phyloP scores from a whole-genome alignment of 30 jellyfish, hydroid and myxozoan genomes.

The Pelagia noctiluca region DNA sequence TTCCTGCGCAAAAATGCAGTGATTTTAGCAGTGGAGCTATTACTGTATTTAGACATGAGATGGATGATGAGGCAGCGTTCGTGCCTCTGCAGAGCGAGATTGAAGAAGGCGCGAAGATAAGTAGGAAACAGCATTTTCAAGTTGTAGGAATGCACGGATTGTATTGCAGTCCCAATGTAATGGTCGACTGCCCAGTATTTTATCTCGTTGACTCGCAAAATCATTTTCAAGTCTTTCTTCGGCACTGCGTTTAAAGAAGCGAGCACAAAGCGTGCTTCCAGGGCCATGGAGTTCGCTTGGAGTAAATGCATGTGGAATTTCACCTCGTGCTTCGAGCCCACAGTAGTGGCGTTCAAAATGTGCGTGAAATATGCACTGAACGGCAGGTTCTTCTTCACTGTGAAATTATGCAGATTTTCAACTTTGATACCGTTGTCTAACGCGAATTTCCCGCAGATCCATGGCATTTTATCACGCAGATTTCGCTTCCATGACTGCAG shows the following conservation, averaged over 20 bases:
- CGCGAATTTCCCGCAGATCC: conserved; percentile 75
- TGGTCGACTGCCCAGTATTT: conserved; percentile 64
- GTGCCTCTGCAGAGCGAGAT: conserved; percentile 36
- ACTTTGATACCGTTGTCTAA: conserved; percentile 59
- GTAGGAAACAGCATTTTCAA: conserved; percentile 67
- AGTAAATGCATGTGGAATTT: conserved; percentile 71
- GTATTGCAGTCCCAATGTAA: conserved; percentile 34
- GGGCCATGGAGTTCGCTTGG: conserved; percentile 71
- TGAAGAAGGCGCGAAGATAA: conserved; percentile 47
- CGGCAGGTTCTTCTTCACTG: conserved; percentile 62
- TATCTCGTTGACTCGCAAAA: conserved; percentile 38
- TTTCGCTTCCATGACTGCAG: conserved; percentile 46
- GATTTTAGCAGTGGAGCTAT: conserved; percentile 51
- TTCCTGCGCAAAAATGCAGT: conserved; percentile 50
- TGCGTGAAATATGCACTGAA: conserved; percentile 74
- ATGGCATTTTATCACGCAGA: conserved; percentile 60
- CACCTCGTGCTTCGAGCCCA: conserved; percentile 33
- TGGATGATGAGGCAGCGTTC: conserved; percentile 54
- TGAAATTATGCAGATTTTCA: conserved; percentile 52
- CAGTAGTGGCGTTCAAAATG: conserved; percentile 34
- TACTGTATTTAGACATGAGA: conserved; percentile 53
- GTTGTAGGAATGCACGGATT: conserved; percentile 27
- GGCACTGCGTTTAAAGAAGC: conserved; percentile 53
- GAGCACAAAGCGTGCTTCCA: conserved; percentile 70
- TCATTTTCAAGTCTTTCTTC: conserved; percentile 23